These are phyloP conservation scores for Sciurus carolinensis DNA, from an alignment of 2,797 vertebrate species.

Conservation along the genomic window DNA sequence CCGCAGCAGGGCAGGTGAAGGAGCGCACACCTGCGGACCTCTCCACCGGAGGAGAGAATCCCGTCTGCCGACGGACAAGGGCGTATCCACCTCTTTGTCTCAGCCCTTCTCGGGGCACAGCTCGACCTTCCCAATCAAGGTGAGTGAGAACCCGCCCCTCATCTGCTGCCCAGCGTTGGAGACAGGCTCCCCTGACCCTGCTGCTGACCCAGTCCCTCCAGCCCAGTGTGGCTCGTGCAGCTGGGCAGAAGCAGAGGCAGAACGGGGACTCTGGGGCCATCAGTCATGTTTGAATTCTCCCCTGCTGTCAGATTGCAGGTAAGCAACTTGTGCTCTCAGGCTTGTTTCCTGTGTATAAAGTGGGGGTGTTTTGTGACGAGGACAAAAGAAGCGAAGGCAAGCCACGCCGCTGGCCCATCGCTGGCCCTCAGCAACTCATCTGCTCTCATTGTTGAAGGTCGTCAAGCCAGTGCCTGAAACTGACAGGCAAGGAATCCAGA, in stretches of 20 bases:
- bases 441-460: not conserved
- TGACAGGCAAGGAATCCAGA: not conserved
- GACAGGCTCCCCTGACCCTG: too few relatives aligned
- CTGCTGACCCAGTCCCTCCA: not conserved
- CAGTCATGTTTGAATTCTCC: not conserved
- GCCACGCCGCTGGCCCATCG: not conserved
- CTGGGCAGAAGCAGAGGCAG: not conserved
- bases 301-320: not conserved
- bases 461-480: not conserved
- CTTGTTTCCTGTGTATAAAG: not conserved
- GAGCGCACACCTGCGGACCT: not conserved
- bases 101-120: not conserved
- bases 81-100: not conserved
- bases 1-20: not conserved
- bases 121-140: not conserved
- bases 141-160: not conserved
- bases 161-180: accelerated
- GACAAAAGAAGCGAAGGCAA: not conserved
- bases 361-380: not conserved
- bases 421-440: not conserved
- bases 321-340: not conserved
- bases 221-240: not conserved
- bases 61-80: not conserved
- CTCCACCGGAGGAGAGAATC: not conserved
- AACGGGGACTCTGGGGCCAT: not conserved